phyloP scores from a whole-genome alignment of 2,797 vertebrate species.

The Rhinoraja longicauda region DNA sequence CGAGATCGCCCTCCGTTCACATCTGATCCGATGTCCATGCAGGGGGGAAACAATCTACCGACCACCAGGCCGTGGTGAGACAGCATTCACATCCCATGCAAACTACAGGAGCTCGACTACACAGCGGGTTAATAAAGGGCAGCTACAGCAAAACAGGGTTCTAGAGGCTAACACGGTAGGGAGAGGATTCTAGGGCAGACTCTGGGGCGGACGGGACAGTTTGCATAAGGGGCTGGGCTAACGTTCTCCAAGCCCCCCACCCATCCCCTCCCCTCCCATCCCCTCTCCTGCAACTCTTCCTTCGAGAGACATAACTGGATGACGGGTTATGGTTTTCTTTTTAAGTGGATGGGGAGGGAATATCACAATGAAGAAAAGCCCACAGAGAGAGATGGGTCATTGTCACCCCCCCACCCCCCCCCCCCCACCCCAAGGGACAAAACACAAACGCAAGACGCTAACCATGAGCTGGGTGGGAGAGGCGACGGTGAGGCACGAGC shows the following conservation, averaged over 20 bases:
- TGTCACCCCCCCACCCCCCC: no score
- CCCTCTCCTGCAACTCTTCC: background rate
- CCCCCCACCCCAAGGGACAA: no score
- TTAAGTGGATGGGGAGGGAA: background rate
- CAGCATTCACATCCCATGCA: conserved; percentile 80
- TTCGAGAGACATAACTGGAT: background rate
- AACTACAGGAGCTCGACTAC: conserved; percentile 72
- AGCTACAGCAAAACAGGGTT: conserved; percentile 40
- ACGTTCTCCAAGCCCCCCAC: background rate
- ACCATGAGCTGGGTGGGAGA: no score
- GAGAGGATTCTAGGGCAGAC: background rate
- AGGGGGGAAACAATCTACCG: conserved; percentile 60
- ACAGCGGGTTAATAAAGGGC: conserved; percentile 60
- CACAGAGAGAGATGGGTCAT: background rate
- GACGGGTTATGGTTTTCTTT: background rate
- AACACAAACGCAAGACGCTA: no score
- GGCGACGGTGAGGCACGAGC: background rate
- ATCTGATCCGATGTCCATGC: conserved; percentile 69
- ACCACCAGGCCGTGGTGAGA: conserved; percentile 61
- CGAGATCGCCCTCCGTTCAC: conserved; percentile 63
- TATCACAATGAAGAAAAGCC: background rate
- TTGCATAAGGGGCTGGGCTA: background rate
- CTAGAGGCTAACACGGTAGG: background rate
- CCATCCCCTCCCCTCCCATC: no score
- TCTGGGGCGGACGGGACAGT: background rate